Base-by-base conservation (phyloP, 1,140 invertebrate genomes). In the Stegodyphus mimosarum region DNA sequence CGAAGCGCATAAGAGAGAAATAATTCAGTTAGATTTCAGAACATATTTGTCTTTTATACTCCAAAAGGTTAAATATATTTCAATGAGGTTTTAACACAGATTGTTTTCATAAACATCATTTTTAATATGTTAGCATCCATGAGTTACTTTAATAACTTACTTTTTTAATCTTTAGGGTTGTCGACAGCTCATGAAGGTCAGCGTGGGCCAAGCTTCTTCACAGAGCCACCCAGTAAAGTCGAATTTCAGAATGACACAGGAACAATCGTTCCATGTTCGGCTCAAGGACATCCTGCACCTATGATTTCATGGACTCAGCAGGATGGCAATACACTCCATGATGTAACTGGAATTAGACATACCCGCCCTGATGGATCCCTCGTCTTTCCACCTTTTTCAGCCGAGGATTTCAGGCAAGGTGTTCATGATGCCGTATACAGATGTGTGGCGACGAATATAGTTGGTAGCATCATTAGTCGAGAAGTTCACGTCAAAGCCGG, bases 241-340 rank as follows among this genome's bases (percentile, higher is more conserved):
- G 96, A 97, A 90, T 98, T 98, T 91, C 96, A 95, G 84, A 98
- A 98, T 90, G 96, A 96, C 71, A 97, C 96, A 51, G 97, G 97
- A 88, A 95, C 96, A 80, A 94, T 95, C 87, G 95, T 99, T 69
- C 95, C 97, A 90, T 99, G 97, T 90, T 95, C 95, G 88, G 96
- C 97, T 1, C 93, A 95, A 90, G 97, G 97, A 88, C 95, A 95
- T 88, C 97, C 97, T 11, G 93, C 95, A 87, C 96, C 97, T 55
- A 95, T 96, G 90, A 95, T 98, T 87, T 96, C 97, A 87, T 98
- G 97, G 88, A 78, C 81, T 0, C 67, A 77, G 15, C 70, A 80
- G 4, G 94, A 95, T 89, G 93, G 92, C 87, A 93, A 90, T 86
- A 93, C 92, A 87, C 93, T 93, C 86, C 93, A 90, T 87, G 94